Evolutionary conservation across 2,113 vertebrate genomes (phyloP).

Genomic region (Ceuthmochares aereus): DNA sequence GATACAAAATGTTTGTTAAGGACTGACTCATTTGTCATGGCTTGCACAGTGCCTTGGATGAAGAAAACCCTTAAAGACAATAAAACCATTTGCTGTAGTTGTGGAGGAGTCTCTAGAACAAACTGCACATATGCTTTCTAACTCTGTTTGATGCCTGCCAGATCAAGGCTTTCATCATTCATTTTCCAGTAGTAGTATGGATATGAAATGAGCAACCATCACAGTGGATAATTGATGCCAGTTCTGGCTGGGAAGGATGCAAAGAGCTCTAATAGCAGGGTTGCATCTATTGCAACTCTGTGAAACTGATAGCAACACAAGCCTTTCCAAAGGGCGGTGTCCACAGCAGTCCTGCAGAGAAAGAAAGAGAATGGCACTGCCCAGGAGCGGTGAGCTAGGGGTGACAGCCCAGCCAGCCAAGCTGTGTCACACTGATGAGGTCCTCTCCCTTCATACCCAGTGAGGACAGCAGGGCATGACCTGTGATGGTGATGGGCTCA

Average conservation of each 20-base stretch:
- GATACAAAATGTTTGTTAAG: not conserved
- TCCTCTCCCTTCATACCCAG: accelerated
- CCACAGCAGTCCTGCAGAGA: not conserved
- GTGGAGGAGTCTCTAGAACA: not conserved
- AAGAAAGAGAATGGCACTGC: not conserved
- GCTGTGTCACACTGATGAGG: too few species aligned
- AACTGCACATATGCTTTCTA: conserved; percentile 3
- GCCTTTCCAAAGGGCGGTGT: not conserved
- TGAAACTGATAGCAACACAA: accelerated
- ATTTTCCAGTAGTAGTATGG: not conserved
- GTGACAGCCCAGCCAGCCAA: not conserved
- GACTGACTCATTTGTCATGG: not conserved
- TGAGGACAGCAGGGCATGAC: accelerated
- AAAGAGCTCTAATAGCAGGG: not conserved
- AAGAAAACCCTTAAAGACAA: not conserved
- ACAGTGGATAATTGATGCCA: not conserved
- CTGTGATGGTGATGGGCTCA: not conserved
- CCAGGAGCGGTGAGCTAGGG: not conserved
- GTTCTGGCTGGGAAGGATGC: not conserved
- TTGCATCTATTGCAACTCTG: not conserved
- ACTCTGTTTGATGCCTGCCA: conserved; percentile 12
- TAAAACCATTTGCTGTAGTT: not conserved
- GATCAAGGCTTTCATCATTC: conserved; percentile 14
- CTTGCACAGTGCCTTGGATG: not conserved
- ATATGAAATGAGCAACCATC: conserved; percentile 34